Base-by-base conservation (phyloP, 2,113 vertebrate species). In the Macquaria ambigua region DNA sequence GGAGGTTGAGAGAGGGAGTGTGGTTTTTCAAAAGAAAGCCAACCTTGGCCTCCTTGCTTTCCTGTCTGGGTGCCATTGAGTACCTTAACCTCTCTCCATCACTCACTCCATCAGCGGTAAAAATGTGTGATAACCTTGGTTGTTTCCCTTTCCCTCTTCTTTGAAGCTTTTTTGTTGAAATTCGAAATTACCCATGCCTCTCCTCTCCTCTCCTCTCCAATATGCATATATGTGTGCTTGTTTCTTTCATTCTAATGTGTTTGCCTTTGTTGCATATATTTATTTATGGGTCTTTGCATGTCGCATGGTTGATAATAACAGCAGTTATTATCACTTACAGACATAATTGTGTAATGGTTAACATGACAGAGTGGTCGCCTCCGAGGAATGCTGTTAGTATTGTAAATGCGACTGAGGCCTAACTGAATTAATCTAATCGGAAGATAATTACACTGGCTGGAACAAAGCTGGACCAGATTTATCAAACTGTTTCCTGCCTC, bases 391-490 rank as follows among this genome's bases (percentile, higher is more conserved):
- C 92, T 88, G 89, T 85, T 92, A 93, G 93, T 90, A 70, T 91
- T 90, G 92, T 92, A 93, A 93, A 94, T 83, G 86, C 34, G 85
- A 91, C 90, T 25, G 81, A 87, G 93, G 86, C 89, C 89, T 95
- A 95, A 95, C 94, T 72, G 92, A 90, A 95, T 95, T 93, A 89
- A 96, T 95, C 90, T 96, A 94, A 95, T 95, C 81, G 91, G 90
- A 94, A 95, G 94, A 96, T 95, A 95, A 95, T 96, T 94, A 93
- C 90, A 80, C 86, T 82, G 89, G 87, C 93, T 92, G 91, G 77
- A 90, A 90, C 88, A 86, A 94, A 94, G 83, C 92, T 78, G 90
- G 86, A 90, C 86, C 92, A 89, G 90, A 95, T 95, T 95, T 66
- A 95, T 96, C 93, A 94, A 89, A 87, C 87, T 31, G 70, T 39